Evolutionary conservation across 2,888 invertebrate species (phyloP), one percentile per base, ranked within the genome.

Genomic region (Pteria penguin): DNA sequence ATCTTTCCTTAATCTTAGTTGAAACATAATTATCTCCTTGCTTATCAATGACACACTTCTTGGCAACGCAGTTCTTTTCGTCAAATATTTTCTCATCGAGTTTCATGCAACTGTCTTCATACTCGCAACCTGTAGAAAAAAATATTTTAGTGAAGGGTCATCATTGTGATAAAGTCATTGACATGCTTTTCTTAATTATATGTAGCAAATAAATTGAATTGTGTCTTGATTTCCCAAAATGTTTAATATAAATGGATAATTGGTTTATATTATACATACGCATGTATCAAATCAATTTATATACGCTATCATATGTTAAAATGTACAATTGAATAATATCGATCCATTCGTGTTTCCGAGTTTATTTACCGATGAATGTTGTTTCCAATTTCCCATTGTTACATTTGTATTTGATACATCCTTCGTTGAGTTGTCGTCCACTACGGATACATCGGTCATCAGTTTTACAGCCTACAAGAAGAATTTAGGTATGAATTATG

Each of bases 331-430:
- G n/a, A n/a, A n/a, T n/a, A n/a, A n/a, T n/a, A n/a, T n/a, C n/a
- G n/a, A n/a, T n/a, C n/a, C n/a, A n/a, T n/a, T n/a, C n/a, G n/a
- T n/a, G n/a, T n/a, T n/a, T n/a, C n/a, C n/a, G n/a, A n/a, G n/a
- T n/a, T n/a, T n/a, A n/a, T n/a, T 26, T 32, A 75, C 75, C 75
- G 11, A 70, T 32, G 2, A 58, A 26, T 32, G 27, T 24, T 26
- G 60, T 63, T 24, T 26, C 27, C n/a, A 75, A 58, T 36, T 65
- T 60, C n/a, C 75, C 75, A 26, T 75, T 60, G 11, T 45, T 29
- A 70, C 75, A 75, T 33, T 75, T 26, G 32, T 65, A 75, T 27
- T 36, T 52, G 63, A 70, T 75, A 52, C 75, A 75, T n/a, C 32
- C 65, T 11, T 70, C 65, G 14, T 24, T 54, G 8, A 70, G 14